Percentiles rank a stretch among this genome's conserved stretches.
Conservation (phyloP, 92 coral and sea anemone genomes). For the Epizoanthus stellaris region DNA sequence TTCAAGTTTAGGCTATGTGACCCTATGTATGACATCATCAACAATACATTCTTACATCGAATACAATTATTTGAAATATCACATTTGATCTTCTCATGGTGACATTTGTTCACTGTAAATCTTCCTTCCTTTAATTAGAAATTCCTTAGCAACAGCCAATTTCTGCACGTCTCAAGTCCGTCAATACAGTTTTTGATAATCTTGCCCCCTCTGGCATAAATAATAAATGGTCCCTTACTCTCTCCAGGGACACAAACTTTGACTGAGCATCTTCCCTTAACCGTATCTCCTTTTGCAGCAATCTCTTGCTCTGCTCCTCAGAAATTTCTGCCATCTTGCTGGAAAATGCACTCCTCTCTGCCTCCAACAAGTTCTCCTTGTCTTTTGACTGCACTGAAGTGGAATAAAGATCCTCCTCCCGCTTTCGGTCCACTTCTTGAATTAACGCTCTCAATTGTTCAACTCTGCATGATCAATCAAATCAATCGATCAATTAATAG, state of each 20-base stretch:
- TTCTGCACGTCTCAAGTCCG: no score
- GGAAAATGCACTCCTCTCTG: constrained; percentile 82
- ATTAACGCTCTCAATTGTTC: constrained; percentile 85
- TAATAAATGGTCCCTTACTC: constrained; percentile 45
- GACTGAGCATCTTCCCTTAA: constrained; percentile 95
- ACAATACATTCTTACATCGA: no score
- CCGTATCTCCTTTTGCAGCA: constrained; percentile 90
- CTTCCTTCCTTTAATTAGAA: no score
- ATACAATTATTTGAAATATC: no score
- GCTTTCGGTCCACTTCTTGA: constrained; percentile 79
- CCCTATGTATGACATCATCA: no score
- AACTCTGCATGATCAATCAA: constrained; percentile 52
- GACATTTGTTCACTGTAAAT: no score
- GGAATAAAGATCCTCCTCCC: constrained; percentile 82
- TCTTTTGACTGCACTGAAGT: constrained; percentile 78
- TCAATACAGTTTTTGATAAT: neutral
- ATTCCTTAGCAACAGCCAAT: no score
- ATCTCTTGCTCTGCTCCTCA: constrained; percentile 90
- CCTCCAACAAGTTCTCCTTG: constrained; percentile 76
- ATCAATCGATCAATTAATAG: neutral
- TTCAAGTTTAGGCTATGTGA: no score
- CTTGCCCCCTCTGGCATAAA: neutral
- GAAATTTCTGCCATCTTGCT: constrained; percentile 90
- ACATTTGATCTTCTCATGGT: no score
- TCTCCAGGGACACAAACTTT: constrained; percentile 86